These are phyloP conservation scores for Zaprionus lineosus DNA, from an alignment of 2,888 invertebrate genomes.

Conservation along the genomic window DNA sequence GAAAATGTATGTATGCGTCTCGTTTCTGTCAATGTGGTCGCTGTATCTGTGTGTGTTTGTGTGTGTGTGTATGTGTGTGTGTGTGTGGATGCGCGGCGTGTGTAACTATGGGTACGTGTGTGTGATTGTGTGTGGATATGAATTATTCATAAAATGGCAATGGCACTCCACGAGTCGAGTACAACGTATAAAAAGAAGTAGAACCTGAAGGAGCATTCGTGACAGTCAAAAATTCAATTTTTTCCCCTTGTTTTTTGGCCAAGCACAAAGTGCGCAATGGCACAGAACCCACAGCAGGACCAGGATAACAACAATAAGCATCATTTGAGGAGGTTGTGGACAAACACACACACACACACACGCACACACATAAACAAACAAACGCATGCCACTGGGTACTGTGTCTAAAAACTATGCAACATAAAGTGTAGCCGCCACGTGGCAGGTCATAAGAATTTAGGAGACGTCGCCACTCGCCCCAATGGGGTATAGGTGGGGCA, in stretches of 20 bases:
- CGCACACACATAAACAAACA: constrained; percentile 33
- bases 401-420: constrained; percentile 29
- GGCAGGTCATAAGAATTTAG: constrained; percentile 7
- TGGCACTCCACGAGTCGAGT: constrained; percentile 55
- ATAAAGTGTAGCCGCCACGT: constrained; percentile 37
- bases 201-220: constrained; percentile 44
- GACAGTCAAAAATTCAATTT: constrained; percentile 38
- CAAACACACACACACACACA: constrained; percentile 24
- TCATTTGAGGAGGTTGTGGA: constrained; percentile 29
- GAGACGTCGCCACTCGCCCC: background rate
- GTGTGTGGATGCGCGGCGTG: constrained; percentile 13
- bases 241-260: constrained; percentile 9
- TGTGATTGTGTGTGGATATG: constrained; percentile 46
- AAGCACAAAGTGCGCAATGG: constrained; percentile 5
- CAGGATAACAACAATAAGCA: constrained; percentile 19
- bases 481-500: no score
- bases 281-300: background rate
- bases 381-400: no score
- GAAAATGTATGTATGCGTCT: constrained; percentile 69
- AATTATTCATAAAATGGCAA: constrained; percentile 78
- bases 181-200: constrained; percentile 35
- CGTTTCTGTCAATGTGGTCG: constrained; percentile 35
- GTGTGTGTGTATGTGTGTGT: constrained; percentile 10
- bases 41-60: background rate
- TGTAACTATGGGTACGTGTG: constrained; percentile 11